These are phyloP conservation scores for Hyperoplus lanceolatus DNA, from an alignment of 2,797 vertebrate species.

Conservation along the genomic window DNA sequence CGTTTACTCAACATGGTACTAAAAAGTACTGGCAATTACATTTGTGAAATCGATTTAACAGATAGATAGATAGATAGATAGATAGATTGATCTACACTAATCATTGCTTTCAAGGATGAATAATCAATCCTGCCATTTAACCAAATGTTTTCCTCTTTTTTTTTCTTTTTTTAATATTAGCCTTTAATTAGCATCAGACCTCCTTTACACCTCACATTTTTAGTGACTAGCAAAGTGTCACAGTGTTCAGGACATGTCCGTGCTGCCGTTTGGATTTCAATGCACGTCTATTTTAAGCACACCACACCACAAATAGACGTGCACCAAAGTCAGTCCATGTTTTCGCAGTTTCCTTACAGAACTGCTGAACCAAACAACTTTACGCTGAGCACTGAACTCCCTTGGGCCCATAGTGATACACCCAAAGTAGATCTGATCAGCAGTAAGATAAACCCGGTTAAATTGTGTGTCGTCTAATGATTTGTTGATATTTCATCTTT, in stretches of 20 bases:
- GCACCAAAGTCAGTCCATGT: too few relatives aligned
- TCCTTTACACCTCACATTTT: not conserved
- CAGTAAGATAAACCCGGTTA: too few relatives aligned
- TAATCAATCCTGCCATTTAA: not conserved
- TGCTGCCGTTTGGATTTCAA: too few relatives aligned
- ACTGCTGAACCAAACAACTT: too few relatives aligned
- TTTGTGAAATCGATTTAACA: not conserved
- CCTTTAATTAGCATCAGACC: not conserved
- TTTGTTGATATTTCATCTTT: not conserved
- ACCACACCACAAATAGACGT: too few relatives aligned
- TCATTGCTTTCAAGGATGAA: not conserved
- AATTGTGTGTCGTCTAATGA: not conserved
- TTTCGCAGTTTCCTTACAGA: too few relatives aligned
- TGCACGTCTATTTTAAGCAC: too few relatives aligned
- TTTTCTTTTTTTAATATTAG: not conserved
- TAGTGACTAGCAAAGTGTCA: not conserved
- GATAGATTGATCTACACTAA: not conserved
- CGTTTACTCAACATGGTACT: not conserved
- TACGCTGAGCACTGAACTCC: too few relatives aligned
- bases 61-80: not conserved
- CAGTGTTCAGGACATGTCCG: too few relatives aligned
- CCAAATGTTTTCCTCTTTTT: not conserved
- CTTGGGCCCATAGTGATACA: too few relatives aligned
- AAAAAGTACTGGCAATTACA: not conserved
- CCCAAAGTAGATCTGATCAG: too few relatives aligned